A percentile compares a stretch with the other conserved stretches of the same genome.
Evolutionary conservation across 2,797 vertebrate genomes (phyloP).

Genomic region (Anisognathus igniventris): DNA sequence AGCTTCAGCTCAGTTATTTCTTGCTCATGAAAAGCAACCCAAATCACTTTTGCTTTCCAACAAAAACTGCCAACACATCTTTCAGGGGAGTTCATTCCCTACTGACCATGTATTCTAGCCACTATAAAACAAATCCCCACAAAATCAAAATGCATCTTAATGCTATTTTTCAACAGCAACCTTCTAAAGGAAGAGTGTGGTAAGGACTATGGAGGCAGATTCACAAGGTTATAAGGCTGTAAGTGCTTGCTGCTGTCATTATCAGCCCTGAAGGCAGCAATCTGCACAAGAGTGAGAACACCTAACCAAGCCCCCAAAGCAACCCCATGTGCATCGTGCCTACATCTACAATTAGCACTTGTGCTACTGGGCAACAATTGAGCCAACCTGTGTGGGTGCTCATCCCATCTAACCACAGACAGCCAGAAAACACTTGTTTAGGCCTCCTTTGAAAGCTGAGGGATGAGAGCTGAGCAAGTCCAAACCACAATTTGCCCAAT

Average conservation of each 20-base stretch:
- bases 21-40: neutral
- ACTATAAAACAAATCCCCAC: neutral
- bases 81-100: neutral
- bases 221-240: neutral
- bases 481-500: neutral
- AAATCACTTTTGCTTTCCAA: neutral
- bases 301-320: neutral
- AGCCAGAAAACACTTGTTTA: neutral
- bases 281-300: neutral
- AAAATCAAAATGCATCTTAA: neutral
- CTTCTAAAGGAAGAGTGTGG: neutral
- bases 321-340: rapidly evolving
- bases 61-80: neutral
- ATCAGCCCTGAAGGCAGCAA: neutral
- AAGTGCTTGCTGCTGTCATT: neutral
- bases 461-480: neutral
- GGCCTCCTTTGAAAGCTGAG: neutral
- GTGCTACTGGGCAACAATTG: rapidly evolving
- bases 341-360: neutral
- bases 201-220: neutral
- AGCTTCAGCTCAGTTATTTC: neutral
- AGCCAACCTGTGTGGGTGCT: neutral
- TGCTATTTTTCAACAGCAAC: neutral
- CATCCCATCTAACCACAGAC: neutral
- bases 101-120: neutral